Evolutionary conservation across 2,888 invertebrate species (phyloP).

Genomic region (Eubasilissa splendida): DNA sequence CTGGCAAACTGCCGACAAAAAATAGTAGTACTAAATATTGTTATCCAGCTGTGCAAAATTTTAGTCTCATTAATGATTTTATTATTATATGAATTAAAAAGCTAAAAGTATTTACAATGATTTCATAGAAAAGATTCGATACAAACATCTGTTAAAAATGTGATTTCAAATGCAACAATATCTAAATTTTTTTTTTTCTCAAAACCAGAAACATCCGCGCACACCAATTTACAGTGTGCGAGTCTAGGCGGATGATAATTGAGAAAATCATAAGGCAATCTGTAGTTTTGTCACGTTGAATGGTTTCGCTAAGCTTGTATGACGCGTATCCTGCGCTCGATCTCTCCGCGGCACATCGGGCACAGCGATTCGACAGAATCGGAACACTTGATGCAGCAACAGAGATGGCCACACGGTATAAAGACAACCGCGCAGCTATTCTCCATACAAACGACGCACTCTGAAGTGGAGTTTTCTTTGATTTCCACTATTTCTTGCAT

Average conservation of each 20-base stretch:
- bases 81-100: too few relatives aligned
- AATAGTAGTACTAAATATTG: too few relatives aligned
- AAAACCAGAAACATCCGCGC: not conserved
- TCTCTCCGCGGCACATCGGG: constrained; percentile 84
- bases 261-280: constrained; percentile 20
- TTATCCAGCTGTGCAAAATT: too few relatives aligned
- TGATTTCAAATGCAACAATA: not conserved
- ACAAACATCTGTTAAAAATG: not conserved
- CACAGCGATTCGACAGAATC: constrained; percentile 75
- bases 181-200: not conserved
- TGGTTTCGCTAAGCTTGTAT: constrained; percentile 67
- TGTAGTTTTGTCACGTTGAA: not conserved
- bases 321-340: constrained; percentile 80
- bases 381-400: constrained; percentile 84
- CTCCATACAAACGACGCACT: constrained; percentile 91
- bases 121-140: too few relatives aligned
- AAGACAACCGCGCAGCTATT: constrained; percentile 80
- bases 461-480: constrained; percentile 67
- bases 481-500: constrained; percentile 60
- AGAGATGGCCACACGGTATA: constrained; percentile 91
- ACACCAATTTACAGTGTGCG: constrained; percentile 16
- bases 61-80: too few relatives aligned
- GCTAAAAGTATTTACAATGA: too few relatives aligned
- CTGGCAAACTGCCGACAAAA: too few relatives aligned
- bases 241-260: not conserved